Base-by-base conservation (phyloP, 2,113 vertebrate species). In the Psephotus haematonotus region DNA sequence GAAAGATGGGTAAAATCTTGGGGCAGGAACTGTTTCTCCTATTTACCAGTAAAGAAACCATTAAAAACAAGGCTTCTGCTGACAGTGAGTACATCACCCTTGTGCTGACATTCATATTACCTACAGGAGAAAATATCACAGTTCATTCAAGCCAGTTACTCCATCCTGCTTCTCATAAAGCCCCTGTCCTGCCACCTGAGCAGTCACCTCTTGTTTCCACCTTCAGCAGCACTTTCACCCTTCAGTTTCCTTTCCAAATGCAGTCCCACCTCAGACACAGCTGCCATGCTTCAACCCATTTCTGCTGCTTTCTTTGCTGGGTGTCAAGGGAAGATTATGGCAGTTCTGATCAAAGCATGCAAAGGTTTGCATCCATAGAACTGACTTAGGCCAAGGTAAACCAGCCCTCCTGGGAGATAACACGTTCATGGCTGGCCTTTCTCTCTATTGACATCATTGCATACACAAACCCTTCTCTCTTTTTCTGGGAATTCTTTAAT, bases 341-440 rank as follows among this genome's bases (percentile, higher is more conserved):
- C 70, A 82, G 55, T 68, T 94, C 64, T 81, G 82, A 94, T 88
- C 75, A 94, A 93, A 88, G 88, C 62, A 63, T 72, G 55, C 55
- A 59, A 88, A 65, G 46, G 43, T 83, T 91, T 74, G 63, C 50
- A 68, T 88, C 75, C 60, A 63, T 53, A 83, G 82, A 64, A 0
- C 9, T 75, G 79, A 90, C 92, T 96, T 50, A 74, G 75, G 79
- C 90, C 92, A 90, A 95, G 44, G 71, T 88, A 90, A 90, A 87
- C 50, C n/a, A 92, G 23, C 64, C 63, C 49, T 86, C 49, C 79
- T 64, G 93, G 79, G 60, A 96, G 68, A 70, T 31, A 87, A 70
- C 59, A 35, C 24, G 46, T 82, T 50, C 57, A 70, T 60, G 86
- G 82, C 65, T 0, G 8, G 41, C n/a, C 43, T 83, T 93, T 78